Evolutionary conservation across 23 tunicate species (phyloP).

Genomic region (Ciona savignyi): DNA sequence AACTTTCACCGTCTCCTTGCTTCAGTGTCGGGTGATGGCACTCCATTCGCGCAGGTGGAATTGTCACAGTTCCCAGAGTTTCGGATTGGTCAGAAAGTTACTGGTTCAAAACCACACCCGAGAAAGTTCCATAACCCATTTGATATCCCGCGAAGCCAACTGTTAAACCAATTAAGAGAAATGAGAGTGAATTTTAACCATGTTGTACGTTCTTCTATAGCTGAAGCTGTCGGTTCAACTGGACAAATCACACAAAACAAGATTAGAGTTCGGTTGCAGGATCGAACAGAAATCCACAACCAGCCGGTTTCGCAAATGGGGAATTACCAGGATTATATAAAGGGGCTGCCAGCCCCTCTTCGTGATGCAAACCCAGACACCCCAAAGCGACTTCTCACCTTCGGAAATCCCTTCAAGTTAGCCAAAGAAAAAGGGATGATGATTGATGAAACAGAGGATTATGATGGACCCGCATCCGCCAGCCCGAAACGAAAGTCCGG

Average conservation of each 20-base stretch:
- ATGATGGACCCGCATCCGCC: conserved; percentile 53
- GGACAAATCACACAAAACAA: conserved; percentile 1
- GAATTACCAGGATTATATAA: conserved; percentile 81
- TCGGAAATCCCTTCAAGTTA: conserved; percentile 93
- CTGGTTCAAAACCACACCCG: conserved; percentile 4
- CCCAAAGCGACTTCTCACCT: conserved; percentile 74
- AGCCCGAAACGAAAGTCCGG: conserved; percentile 16
- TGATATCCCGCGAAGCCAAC: conserved; percentile 45
- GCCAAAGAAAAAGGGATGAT: conserved; percentile 89
- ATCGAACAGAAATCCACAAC: conserved; percentile 68
- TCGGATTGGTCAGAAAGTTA: conserved; percentile 12
- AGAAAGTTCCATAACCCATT: conserved; percentile 69
- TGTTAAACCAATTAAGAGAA: conserved; percentile 48
- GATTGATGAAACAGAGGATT: conserved; percentile 94
- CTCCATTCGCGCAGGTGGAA: conserved; percentile 11
- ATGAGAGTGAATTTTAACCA: conserved; percentile 81
- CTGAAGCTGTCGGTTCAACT: conserved; percentile 25
- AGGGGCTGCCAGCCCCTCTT: conserved; percentile 44
- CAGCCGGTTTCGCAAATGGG: conserved; percentile 93
- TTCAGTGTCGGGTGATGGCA: conserved; percentile 10
- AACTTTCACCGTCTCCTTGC: conserved; percentile 67
- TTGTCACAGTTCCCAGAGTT: conserved; percentile 46
- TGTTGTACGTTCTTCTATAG: conserved; percentile 39
- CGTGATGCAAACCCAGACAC: conserved; percentile 77
- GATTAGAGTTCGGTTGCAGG: conserved; percentile 44